Evolutionary conservation across 2,113 vertebrate genomes (phyloP), one percentile per base, ranked within the genome.

Genomic region (Nanger granti): DNA sequence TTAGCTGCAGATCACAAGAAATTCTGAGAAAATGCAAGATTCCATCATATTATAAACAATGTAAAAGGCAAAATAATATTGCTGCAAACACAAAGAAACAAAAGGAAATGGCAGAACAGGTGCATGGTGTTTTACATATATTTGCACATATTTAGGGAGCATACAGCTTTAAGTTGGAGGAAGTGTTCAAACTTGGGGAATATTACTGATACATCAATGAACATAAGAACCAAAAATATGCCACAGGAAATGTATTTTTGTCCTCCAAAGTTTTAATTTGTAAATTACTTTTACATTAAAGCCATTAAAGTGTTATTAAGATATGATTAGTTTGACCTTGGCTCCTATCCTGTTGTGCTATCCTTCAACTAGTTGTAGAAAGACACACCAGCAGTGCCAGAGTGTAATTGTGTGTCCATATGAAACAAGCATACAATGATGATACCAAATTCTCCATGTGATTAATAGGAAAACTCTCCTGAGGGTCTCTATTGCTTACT

Each of bases 331-430:
- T 5, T 89, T 59, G 31, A 15, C 6, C 17, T 54, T 80, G 15
- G 4, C 15, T 49, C 22, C n/a, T 41, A 47, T 62, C 55, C 13
- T 62, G 7, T 18, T 29, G 13, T 18, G 1, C 41, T 59, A 76
- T 41, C 47, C 11, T 84, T 8, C 9, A 18, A 20, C 13, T 7
- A 54, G 29, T 13, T 37, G 3, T 20, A 24, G 44, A 47, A 95
- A 60, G 37, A 22, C 20, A 26, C 3, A 22, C 8, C 24, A 60
- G 10, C 2, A 18, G 4, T 15, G n/a, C 3, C 24, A 28, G 0
- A 2, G 29, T 17, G 4, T 12, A 18, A 52, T 3, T 8, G 28
- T n/a, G 20, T 2, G 55, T 73, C 37, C 9, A 2, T n/a, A 4
- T 49, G 31, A 87, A 28, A 31, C 2, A 49, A 41, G 18, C 9